phyloP scores from a whole-genome alignment of 1,140 invertebrate genomes.

The Chionoecetes opilio region DNA sequence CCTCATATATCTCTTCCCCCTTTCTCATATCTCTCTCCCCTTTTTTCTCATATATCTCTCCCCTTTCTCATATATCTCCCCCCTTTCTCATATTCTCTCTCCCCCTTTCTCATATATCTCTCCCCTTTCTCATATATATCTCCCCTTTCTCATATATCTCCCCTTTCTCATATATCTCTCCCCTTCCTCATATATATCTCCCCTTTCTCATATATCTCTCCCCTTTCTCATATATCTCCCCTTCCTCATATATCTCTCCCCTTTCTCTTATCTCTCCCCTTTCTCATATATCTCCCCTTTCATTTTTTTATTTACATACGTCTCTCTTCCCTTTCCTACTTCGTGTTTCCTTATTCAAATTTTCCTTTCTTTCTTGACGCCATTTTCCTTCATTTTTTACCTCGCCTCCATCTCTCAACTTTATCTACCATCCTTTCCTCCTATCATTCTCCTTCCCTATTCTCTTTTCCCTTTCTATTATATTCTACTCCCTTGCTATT shows the following conservation, averaged over 20 bases:
- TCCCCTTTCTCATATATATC: background rate
- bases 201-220: background rate
- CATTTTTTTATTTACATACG: no score
- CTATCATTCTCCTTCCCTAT: background rate
- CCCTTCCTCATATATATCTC: background rate
- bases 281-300: no score
- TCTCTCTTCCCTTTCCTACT: no score
- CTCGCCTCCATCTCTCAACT: no score
- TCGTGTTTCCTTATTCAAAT: no score
- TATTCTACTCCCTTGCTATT: no score
- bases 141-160: background rate
- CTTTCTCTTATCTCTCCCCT: background rate
- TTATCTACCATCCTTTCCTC: background rate
- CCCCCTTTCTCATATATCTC: background rate
- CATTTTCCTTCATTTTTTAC: no score
- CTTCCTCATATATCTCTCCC: background rate
- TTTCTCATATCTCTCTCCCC: background rate
- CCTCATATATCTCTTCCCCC: background rate
- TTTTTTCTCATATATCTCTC: background rate
- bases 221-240: background rate
- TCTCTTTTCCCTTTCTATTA: background rate
- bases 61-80: background rate
- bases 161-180: background rate
- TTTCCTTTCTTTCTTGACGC: no score
- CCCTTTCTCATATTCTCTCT: background rate